Percentiles rank a stretch among this genome's conserved stretches.
These are phyloP conservation scores for Macrosteles quadrilineatus DNA, from an alignment of 1,140 invertebrate species.

Conservation along the genomic window DNA sequence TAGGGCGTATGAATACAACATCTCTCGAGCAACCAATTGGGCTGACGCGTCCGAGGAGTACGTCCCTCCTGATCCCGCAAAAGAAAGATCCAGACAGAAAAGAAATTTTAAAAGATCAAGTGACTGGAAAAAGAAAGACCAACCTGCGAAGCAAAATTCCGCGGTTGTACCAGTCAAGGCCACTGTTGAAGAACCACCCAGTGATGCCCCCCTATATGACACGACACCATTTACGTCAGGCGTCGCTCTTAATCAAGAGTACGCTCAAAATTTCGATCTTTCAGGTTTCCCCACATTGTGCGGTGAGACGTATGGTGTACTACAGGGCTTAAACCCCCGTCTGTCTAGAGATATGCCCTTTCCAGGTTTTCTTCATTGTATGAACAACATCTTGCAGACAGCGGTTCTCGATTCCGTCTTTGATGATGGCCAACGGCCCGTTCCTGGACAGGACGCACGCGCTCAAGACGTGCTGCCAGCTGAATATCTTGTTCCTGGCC, in stretches of 20 bases:
- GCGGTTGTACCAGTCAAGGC: not conserved
- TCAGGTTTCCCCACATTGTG: not conserved
- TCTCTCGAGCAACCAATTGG: not conserved
- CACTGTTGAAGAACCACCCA: not conserved
- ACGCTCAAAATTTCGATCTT: too few species aligned
- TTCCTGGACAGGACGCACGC: not conserved
- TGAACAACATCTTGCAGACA: not conserved
- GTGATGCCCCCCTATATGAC: not conserved
- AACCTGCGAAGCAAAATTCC: not conserved
- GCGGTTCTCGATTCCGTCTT: not conserved
- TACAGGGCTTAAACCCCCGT: conserved; percentile 4
- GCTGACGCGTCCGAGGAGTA: not conserved
- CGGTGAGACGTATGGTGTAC: not conserved
- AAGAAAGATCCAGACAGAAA: not conserved
- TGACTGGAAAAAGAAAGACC: not conserved
- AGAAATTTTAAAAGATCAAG: not conserved
- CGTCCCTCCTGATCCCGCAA: not conserved
- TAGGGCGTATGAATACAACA: not conserved
- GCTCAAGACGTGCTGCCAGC: not conserved
- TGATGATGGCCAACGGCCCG: not conserved
- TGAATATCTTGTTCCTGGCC: too few species aligned
- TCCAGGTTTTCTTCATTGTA: not conserved
- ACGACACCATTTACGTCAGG: not conserved
- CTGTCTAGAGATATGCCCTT: too few species aligned
- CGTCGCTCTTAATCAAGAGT: not conserved